Base-by-base conservation (phyloP, 2,888 invertebrate species). In the Tineola bisselliella region DNA sequence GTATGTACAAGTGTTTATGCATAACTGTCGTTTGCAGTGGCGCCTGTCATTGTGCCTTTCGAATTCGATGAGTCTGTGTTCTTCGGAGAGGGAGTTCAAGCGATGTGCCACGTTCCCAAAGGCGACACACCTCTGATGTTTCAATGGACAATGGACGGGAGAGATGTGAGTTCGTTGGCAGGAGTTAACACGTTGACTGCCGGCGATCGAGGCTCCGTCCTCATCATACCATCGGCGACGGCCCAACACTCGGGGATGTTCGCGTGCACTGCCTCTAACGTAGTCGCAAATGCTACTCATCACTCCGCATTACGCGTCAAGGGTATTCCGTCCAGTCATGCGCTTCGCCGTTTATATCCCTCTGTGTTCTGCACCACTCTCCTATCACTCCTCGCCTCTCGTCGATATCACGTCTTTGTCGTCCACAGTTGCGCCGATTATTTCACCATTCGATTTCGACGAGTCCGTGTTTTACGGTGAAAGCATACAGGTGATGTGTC, bases 71-170 rank as follows among this genome's bases (percentile, higher is more conserved):
- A 87, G 75, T 83, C 86, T 31, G 83, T 87, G 64, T 90, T 79
- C 79, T 87, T 74, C 67, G 89, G 90, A 74, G 90, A 89, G 71
- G 89, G 89, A 65, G 83, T 90, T 64, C 87, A 87, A 80, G 78
- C 84, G 63, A 87, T 76, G 79, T 92, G 91, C 75, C 88, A 89
- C 64, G 89, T 90, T 61, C 83, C 88, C 44, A 90, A 90, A 76
- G 91, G 93, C 63, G 92, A 93, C 74, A 88, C 89, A 66, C 93
- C 93, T 61, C 87, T 95, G 67, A 89, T 88, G 68, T 91, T 95
- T 73, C 89, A 89, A 62, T 95, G 95, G 94, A 89, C 87, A 67
- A 91, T 93, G 80, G 91, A 93, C 84, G 82, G 88, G 70, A 86
- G 84, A 81, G 87, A 87, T 69, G 83, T 86, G 84, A 83, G 86